phyloP scores from a whole-genome alignment of 2,888 invertebrate species.

The Isotomurus palustris region DNA sequence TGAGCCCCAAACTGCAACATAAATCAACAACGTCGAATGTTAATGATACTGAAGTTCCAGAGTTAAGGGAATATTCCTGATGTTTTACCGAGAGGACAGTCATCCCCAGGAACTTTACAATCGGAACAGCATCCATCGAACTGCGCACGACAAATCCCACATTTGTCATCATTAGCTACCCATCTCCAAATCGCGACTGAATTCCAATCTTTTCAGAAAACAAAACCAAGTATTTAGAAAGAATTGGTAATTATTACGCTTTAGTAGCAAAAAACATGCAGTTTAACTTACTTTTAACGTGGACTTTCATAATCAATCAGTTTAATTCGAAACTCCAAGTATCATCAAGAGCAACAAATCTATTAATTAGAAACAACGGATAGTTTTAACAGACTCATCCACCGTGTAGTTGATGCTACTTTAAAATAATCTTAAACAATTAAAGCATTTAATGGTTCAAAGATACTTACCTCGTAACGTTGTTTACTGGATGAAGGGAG shows the following conservation, averaged over 20 bases:
- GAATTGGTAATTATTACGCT: no score
- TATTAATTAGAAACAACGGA: neutral
- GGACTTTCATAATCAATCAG: slow-evolving; percentile 25
- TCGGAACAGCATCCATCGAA: slow-evolving; percentile 98
- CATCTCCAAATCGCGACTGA: slow-evolving; percentile 98
- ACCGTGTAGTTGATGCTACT: no score
- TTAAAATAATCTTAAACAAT: no score
- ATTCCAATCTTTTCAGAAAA: slow-evolving; percentile 68
- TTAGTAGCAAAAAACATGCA: neutral
- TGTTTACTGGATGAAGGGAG: no score
- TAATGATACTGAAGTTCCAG: neutral
- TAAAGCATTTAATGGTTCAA: no score
- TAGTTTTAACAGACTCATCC: no score
- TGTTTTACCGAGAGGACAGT: slow-evolving; percentile 74
- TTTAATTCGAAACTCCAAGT: neutral
- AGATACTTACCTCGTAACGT: no score
- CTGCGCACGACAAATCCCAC: slow-evolving; percentile 98
- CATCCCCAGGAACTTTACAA: slow-evolving; percentile 95
- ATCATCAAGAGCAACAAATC: neutral
- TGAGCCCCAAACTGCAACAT: slow-evolving; percentile 81
- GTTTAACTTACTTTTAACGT: slow-evolving; percentile 32
- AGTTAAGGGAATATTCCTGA: neutral
- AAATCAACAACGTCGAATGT: neutral
- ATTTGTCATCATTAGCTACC: slow-evolving; percentile 98
- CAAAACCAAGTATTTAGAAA: no score